phyloP scores from a whole-genome alignment of 2,113 vertebrate species.

The Rhea americana region DNA sequence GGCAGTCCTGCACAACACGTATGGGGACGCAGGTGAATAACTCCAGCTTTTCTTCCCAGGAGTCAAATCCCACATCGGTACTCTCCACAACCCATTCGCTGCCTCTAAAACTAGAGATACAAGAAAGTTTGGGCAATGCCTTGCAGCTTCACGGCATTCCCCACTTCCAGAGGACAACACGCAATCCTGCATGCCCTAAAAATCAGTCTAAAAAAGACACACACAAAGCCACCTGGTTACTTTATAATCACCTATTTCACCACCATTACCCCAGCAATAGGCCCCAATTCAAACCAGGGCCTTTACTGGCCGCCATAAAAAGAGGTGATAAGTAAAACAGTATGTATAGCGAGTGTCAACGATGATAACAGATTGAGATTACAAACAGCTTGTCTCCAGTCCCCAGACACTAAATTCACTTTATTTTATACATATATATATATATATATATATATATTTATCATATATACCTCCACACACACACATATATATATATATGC shows the following conservation, averaged over 20 bases:
- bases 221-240: not conserved
- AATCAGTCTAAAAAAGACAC: not conserved
- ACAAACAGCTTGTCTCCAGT: not conserved
- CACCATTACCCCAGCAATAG: not conserved
- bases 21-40: not conserved
- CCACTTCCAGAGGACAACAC: not conserved
- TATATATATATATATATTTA: no score
- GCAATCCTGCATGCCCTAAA: not conserved
- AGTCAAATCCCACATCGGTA: not conserved
- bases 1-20: not conserved
- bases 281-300: not conserved
- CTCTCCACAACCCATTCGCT: not conserved
- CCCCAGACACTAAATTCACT: not conserved
- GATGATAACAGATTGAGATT: constrained; percentile 14
- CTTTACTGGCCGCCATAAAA: not conserved
- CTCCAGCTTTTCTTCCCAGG: constrained; percentile 1
- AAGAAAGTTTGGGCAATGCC: not conserved
- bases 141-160: not conserved
- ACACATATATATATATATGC: not conserved
- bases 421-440: not conserved
- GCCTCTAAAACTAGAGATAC: not conserved
- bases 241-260: not conserved
- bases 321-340: not conserved
- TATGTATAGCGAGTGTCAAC: not conserved
- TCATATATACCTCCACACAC: no score